Percentiles rank a stretch among this genome's conserved stretches.
Conservation (phyloP, 2,113 vertebrate species). For the Glaucidium brasilianum region DNA sequence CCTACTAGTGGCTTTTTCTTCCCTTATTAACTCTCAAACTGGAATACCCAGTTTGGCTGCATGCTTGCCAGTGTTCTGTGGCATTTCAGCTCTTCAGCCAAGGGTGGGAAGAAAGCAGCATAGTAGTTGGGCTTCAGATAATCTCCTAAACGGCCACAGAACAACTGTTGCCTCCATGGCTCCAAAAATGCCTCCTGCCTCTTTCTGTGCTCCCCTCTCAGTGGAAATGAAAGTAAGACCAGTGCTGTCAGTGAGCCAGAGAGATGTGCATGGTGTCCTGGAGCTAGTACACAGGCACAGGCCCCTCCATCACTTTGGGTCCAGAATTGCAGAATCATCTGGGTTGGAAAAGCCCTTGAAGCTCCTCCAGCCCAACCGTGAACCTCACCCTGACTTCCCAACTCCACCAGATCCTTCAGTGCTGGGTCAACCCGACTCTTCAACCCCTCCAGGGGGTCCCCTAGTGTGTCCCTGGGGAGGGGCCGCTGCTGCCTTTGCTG, state of each 20-base stretch:
- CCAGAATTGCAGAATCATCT: no score
- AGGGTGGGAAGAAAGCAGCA: background rate
- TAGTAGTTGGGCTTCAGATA: background rate
- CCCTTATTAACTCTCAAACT: background rate
- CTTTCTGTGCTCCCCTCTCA: background rate
- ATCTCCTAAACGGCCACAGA: background rate
- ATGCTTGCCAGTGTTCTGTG: background rate
- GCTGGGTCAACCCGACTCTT: no score
- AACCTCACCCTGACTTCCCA: no score
- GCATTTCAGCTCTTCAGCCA: background rate
- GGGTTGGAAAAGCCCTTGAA: no score
- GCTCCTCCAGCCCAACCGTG: no score
- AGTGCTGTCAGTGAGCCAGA: background rate
- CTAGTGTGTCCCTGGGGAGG: fast-evolving
- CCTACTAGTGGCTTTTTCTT: background rate
- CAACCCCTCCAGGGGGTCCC: no score
- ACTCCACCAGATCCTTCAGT: no score
- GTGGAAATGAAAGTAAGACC: background rate
- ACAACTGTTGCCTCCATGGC: fast-evolving
- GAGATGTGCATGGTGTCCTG: fast-evolving
- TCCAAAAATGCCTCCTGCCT: background rate
- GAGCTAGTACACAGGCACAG: background rate
- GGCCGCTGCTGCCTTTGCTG: background rate
- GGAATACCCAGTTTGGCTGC: background rate
- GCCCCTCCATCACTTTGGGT: fast-evolving